Percentiles rank a stretch among this genome's conserved stretches.
phyloP scores from a whole-genome alignment of 2,888 invertebrate genomes.

The Thereva nobilitata region DNA sequence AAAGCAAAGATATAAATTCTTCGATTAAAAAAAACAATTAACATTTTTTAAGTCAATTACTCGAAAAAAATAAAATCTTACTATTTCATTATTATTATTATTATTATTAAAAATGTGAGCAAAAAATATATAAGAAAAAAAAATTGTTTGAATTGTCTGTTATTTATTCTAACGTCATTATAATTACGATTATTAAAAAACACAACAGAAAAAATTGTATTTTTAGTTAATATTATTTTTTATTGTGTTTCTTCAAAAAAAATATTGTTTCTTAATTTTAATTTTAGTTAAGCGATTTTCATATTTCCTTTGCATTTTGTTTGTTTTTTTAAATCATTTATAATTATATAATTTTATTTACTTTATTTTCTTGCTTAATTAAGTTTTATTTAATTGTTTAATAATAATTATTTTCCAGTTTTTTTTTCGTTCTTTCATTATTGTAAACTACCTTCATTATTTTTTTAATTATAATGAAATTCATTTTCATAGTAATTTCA shows the following conservation, averaged over 20 bases:
- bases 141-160: constrained; percentile 26
- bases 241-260: constrained; percentile 11
- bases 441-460: no score
- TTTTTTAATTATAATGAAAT: no score
- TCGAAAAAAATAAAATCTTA: constrained; percentile 1
- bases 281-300: no score
- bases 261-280: background rate
- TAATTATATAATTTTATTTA: no score
- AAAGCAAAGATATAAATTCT: background rate
- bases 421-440: no score
- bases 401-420: no score
- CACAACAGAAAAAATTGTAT: background rate
- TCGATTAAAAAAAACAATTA: constrained; percentile 6
- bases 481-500: no score
- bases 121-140: constrained; percentile 16
- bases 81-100: no score
- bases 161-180: constrained; percentile 31
- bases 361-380: no score
- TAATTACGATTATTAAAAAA: constrained; percentile 10
- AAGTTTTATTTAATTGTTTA: no score
- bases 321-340: no score
- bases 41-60: constrained; percentile 24
- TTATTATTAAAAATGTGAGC: background rate
- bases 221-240: constrained; percentile 22
- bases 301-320: no score